Base-by-base conservation (phyloP, 1,140 invertebrate genomes). In the Andricus grossulariae region DNA sequence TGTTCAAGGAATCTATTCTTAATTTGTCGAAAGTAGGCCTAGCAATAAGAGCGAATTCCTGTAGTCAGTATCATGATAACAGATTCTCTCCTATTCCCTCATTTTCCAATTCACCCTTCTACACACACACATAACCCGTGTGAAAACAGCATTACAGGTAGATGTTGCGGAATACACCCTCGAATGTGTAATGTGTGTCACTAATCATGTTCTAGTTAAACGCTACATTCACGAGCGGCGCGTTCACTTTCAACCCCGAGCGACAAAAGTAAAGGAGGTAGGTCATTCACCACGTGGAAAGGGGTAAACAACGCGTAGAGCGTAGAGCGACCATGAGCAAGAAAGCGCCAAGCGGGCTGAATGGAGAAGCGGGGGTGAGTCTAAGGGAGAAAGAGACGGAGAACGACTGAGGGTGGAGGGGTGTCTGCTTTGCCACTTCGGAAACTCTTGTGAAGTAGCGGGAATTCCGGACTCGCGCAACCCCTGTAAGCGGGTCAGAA, bases 401-500 rank as follows among this genome's bases (percentile, higher is more conserved):
- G 81, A 74, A 74, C 51, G 19, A 74, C 49, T 8, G 50, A 32
- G 50, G 66, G 50, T 50, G 18, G 66, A 54, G 71, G 85, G 82
- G 84, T 86, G 83, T 87, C 85, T 86, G 86, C 83, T 86, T 89
- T 83, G 83, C 82, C 86, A 90, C 89, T 90, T 90, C 60, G 87
- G 78, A 90, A 90, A 90, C 89, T 88, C 88, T 88, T 85, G 86
- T 86, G 80, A 90, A 89, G 89, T 89, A 86, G 84, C 83, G 83
- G 87, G 86, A 90, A 90, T 88, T 90, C 87, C 85, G 81, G 82
- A 82, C 84, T 86, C 84, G 84, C 80, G 84, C 85, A 78, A 82
- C 80, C 80, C 82, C 83, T 73, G 87, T 91, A 91, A 91, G 89
- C 90, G 86, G 90, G 90, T 91, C 90, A 91, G 88, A 90, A 90